Percentiles rank a stretch among this genome's conserved stretches.
These are phyloP conservation scores for Akabosia matsudoensis DNA, from an alignment of 1,140 invertebrate genomes.

Conservation along the genomic window DNA sequence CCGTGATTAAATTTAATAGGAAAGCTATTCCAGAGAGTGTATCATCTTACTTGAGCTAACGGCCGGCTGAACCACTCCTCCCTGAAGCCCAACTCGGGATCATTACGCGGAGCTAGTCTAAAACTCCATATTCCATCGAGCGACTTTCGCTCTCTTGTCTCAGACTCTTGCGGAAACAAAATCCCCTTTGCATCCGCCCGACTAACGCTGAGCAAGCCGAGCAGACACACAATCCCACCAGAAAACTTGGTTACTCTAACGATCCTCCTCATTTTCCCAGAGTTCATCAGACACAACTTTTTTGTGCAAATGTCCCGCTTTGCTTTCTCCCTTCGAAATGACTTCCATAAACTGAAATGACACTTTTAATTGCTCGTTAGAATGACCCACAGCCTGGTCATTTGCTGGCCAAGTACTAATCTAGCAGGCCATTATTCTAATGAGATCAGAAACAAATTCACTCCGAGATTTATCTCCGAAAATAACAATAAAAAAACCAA, in stretches of 20 bases:
- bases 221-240: no score
- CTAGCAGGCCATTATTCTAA: no score
- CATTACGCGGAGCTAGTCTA: constrained; percentile 48
- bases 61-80: constrained; percentile 54
- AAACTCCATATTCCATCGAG: constrained; percentile 61
- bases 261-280: background rate
- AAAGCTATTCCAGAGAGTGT: background rate
- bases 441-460: no score
- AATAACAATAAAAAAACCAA: no score
- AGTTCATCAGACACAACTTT: no score
- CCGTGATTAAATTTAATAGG: background rate
- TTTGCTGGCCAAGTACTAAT: no score
- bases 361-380: no score
- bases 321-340: no score
- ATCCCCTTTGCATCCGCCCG: constrained; percentile 42
- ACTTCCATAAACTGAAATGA: no score
- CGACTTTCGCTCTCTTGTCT: constrained; percentile 52
- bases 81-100: constrained; percentile 54
- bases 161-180: constrained; percentile 56
- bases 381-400: no score
- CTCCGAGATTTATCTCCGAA: no score
- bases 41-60: background rate
- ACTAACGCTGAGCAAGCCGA: background rate
- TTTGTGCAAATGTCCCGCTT: no score
- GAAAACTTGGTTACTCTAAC: background rate